Evolutionary conservation across 2,888 invertebrate genomes (phyloP), one percentile per base, ranked within the genome.

Genomic region (Cheilosia vulpina): DNA sequence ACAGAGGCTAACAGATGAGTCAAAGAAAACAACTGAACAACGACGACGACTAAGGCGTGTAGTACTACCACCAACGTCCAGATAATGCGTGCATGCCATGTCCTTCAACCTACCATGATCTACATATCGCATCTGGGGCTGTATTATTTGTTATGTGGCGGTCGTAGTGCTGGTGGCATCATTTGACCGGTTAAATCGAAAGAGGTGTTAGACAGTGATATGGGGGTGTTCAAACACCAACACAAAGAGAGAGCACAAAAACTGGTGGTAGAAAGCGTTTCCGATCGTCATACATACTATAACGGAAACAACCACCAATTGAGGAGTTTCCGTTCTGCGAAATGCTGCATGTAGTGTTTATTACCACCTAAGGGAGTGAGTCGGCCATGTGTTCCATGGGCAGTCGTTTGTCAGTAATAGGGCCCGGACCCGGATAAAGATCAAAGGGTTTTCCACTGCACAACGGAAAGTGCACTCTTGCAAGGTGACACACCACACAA

Each of bases 291-390:
- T 89, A 91, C 90, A 90, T n/a, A n/a, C 89, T 75, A 89, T 90
- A 89, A 90, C 92, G 91, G 92, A 92, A 92, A 90, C 91, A 90
- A 90, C 90, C 89, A 90, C 90, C 91, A 92, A 92, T 92, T 91
- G 90, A 90, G 89, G 88, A 89, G 89, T 89, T 91, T 92, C 92
- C 91, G 90, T 89, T 88, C 65, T 76, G 75, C 71, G 71, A 79
- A 84, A 84, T 84, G 80, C 80, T 80, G 80, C 71, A 84, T 80
- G 71, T 71, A 34, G 50, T 84, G 80, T 80, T 75, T 80, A 63
- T 58, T 45, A 60, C 13, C 47, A 41, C 43, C 68, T 50, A 9
- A 38, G 58, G 52, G 24, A 45, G 52, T 2, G 34, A 57, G 43
- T 55, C 66, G 78, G 66, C 75, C 80, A 80, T 75, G 71, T 79